These are phyloP conservation scores for Tenrec ecaudatus DNA, from an alignment of 2,113 vertebrate genomes.

Conservation along the genomic window DNA sequence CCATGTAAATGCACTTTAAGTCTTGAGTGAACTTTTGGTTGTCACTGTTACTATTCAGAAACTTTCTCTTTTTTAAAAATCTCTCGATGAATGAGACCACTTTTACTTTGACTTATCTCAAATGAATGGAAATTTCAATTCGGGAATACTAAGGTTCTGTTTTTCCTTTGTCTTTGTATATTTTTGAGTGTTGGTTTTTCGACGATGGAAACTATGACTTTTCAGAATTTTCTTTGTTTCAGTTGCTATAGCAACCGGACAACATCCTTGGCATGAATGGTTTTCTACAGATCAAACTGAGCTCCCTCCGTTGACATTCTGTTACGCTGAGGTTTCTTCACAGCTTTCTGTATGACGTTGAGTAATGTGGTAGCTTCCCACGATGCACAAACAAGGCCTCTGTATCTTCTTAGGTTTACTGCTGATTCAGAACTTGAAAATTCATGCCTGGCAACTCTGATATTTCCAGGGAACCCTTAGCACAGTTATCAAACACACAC, in stretches of 20 bases:
- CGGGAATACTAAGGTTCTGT: slow-evolving; percentile 50
- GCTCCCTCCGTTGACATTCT: slow-evolving; percentile 85
- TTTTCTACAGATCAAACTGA: slow-evolving; percentile 81
- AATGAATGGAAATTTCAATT: slow-evolving; percentile 50
- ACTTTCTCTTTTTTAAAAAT: background rate
- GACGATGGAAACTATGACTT: slow-evolving; percentile 58
- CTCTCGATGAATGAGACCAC: slow-evolving; percentile 34
- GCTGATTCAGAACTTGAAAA: slow-evolving; percentile 84
- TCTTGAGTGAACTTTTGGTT: slow-evolving; percentile 17
- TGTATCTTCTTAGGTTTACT: slow-evolving; percentile 82
- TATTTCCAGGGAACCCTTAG: slow-evolving; percentile 79
- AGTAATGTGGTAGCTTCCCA: slow-evolving; percentile 61
- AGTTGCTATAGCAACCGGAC: slow-evolving; percentile 81
- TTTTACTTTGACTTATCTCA: slow-evolving; percentile 48
- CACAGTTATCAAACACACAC: slow-evolving; percentile 62
- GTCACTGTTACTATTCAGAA: slow-evolving; percentile 27
- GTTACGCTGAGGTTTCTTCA: slow-evolving; percentile 84
- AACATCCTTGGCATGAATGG: slow-evolving; percentile 79
- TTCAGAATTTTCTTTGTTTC: slow-evolving; percentile 73
- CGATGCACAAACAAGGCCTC: slow-evolving; percentile 79
- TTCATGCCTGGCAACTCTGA: slow-evolving; percentile 74
- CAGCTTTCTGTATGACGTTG: slow-evolving; percentile 75
- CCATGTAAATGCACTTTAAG: background rate
- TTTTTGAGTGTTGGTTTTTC: slow-evolving; percentile 46
- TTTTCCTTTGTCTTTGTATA: slow-evolving; percentile 18